Base-by-base conservation (phyloP, 2,888 invertebrate species). In the Crepidodera aurea region DNA sequence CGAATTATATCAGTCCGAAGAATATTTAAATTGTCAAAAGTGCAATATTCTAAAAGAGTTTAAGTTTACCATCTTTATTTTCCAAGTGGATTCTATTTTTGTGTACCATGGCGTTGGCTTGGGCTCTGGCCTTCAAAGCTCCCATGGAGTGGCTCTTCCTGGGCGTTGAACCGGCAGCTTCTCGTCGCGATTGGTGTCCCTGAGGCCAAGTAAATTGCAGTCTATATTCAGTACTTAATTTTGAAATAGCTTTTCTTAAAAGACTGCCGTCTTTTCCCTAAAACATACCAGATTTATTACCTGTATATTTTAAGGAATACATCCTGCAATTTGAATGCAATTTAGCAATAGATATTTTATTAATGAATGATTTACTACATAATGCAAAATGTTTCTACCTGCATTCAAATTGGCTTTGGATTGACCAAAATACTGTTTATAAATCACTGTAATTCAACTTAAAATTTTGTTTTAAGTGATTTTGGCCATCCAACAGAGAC, bases 141-240 rank as follows among this genome's bases (percentile, higher is more conserved):
- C 93, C 93, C 82, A 93, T 87, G 74, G 93, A 93, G 84, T 94
- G 93, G 81, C 93, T 93, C 84, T 94, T 94, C 81, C 91, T 84
- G 18, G 94, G 93, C 6, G 85, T 83, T 68, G 74, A 82, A 60
- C 83, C 84, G 57, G 81, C 80, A 55, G 81, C 80, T 67, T 83
- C 82, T 39, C 81, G 77, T 62, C 81, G 79, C 27, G 83, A 82
- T 53, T 76, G 73, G 69, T 81, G 81, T 71, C 83, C 80, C 67
- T 82, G 83, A 69, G 94, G 94, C 94, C 94, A 94, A 73, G 93
- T 93, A 84, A 92, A 94, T 85, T 94, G 93, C 81, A 93, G 88
- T 75, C 91, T 88, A 84, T 94, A 94, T 84, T 94, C 94, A 73
- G 93, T 92, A 85, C 90, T 89, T 82, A 88, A 87, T 82, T 88